Evolutionary conservation across 2,797 vertebrate species (phyloP), one percentile per base, ranked within the genome.

Genomic region (Poecilia wingei): DNA sequence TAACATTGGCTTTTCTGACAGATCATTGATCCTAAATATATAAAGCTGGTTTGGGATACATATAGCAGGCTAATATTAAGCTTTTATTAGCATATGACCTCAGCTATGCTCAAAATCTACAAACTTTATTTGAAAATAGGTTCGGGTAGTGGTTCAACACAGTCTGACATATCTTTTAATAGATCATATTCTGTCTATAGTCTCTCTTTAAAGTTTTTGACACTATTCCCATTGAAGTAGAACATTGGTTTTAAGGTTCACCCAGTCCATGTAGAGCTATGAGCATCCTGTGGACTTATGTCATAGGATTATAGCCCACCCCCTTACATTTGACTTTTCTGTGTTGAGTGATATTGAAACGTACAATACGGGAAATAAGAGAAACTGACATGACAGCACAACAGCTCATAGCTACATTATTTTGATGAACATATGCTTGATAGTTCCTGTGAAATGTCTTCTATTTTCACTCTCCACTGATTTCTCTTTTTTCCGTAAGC

Each of bases 101-200:
- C 6, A 4, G 10, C 64, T 69, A 2, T n/a, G 8, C 20, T 41
- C 8, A 69, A 69, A 69, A 43, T 25, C 9, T 69, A 6, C 25
- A 2, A 1, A 41, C 36, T 41, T 41, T 41, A 39, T 69, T 43
- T 43, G 3, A 69, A 41, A 69, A 20, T 14, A n/a, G 22, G 4
- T 22, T 41, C 10, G 14, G 4, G 39, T 14, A n/a, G 10, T 79
- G 88, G 85, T 72, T 90, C 86, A 84, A 82, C 77, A 20, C 66
- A 82, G 77, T 77, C 80, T 43, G 72, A 86, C 83, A 82, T 87
- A 89, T 84, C 91, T 91, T 89, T 87, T 91, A 89, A 85, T 89
- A 83, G 81, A 90, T 89, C 79, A 74, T 49, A 81, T 86, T 87
- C 82, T 79, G 73, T 33, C 83, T 84, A 75, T 77, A 78, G 79